Conservation (phyloP, 2,797 vertebrate species). For the Astyanax mexicanus region DNA sequence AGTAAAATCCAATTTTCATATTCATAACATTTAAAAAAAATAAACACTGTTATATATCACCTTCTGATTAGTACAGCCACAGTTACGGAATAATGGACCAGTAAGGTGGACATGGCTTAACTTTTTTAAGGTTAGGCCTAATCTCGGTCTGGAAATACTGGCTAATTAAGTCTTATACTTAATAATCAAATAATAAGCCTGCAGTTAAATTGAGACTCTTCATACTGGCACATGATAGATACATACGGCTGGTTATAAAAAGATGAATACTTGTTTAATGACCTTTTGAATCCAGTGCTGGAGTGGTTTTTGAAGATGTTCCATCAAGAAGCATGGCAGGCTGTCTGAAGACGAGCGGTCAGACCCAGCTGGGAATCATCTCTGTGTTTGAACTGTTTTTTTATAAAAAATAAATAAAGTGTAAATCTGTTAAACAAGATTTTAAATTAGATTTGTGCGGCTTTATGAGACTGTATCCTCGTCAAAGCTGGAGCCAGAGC, state of each 20-base stretch:
- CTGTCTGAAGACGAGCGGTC: not conserved
- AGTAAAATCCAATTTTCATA: too few relatives aligned
- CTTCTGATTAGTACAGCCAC: too few relatives aligned
- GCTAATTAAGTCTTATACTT: not conserved
- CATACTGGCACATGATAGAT: not conserved
- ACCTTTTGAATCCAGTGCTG: not conserved
- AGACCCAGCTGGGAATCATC: not conserved
- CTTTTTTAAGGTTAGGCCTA: too few relatives aligned
- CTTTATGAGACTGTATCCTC: not conserved
- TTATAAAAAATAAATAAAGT: not conserved
- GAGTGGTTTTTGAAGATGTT: not conserved
- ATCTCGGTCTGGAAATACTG: too few relatives aligned
- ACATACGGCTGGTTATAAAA: not conserved
- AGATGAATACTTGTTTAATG: not conserved
- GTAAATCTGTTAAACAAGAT: not conserved
- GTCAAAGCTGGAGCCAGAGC: not conserved
- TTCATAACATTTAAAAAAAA: too few relatives aligned
- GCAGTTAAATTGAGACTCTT: not conserved
- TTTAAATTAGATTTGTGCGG: not conserved
- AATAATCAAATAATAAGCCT: not conserved
- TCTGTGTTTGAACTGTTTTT: not conserved
- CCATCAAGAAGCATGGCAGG: not conserved
- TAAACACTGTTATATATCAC: too few relatives aligned
- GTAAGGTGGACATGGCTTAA: too few relatives aligned
- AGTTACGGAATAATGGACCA: too few relatives aligned